These are phyloP conservation scores for Agrotis clavis DNA, from an alignment of 2,888 invertebrate species.

Conservation along the genomic window DNA sequence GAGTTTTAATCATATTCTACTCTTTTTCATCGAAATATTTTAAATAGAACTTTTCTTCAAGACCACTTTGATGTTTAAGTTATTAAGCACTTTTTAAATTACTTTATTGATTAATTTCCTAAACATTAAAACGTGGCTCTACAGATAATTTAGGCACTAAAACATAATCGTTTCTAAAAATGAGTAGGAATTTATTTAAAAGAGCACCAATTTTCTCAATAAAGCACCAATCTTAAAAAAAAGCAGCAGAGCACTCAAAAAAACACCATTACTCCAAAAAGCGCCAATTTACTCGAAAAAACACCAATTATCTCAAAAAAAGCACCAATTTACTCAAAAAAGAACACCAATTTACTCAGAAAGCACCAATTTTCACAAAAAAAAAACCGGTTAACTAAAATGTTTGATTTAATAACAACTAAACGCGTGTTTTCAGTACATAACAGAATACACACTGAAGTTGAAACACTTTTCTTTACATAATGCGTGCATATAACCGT, in stretches of 20 bases:
- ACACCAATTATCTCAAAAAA: not conserved
- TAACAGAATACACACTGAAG: conserved; percentile 32
- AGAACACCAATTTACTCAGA: not conserved
- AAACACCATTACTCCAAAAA: not conserved
- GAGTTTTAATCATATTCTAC: not conserved
- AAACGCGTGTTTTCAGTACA: conserved; percentile 38
- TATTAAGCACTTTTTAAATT: too few species aligned
- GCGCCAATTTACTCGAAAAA: not conserved
- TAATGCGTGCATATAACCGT: conserved; percentile 34
- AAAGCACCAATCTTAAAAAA: not conserved
- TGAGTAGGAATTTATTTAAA: not conserved
- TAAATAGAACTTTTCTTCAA: not conserved
- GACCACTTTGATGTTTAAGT: not conserved
- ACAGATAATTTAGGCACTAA: too few species aligned
- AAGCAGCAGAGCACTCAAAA: not conserved
- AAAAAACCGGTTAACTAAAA: too few species aligned
- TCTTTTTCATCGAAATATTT: not conserved
- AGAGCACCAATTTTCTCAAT: not conserved
- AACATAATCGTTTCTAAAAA: too few species aligned
- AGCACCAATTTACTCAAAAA: not conserved
- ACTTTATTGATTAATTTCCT: too few species aligned
- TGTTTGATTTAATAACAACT: not conserved
- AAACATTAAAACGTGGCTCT: too few species aligned
- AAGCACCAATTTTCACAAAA: not conserved
- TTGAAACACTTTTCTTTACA: conserved; percentile 34